phyloP scores from a whole-genome alignment of 2,888 invertebrate genomes.

The Agriopis leucophaearia region DNA sequence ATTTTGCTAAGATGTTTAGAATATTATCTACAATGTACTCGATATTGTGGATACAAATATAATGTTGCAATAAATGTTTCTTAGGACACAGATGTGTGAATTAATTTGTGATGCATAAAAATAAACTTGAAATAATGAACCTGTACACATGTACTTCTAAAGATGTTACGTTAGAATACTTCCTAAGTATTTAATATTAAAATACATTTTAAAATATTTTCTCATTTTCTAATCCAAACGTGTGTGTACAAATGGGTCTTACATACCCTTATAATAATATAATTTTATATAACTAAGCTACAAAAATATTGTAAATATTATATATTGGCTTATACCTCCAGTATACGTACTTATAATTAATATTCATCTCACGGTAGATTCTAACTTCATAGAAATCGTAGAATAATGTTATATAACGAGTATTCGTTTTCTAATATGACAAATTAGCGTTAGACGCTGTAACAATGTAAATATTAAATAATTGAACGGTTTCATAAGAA shows the following conservation, averaged over 20 bases:
- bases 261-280: background rate
- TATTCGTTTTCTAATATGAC: conserved; percentile 36
- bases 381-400: conserved; percentile 27
- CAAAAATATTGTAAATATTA: conserved; percentile 21
- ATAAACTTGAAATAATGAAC: background rate
- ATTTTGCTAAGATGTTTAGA: background rate
- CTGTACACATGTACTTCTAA: background rate
- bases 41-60: background rate
- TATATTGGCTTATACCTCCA: conserved; percentile 18
- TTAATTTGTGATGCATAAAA: conserved; percentile 12
- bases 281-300: background rate
- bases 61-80: background rate
- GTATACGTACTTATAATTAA: conserved; percentile 28
- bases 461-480: conserved; percentile 28
- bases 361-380: conserved; percentile 18
- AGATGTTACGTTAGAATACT: background rate
- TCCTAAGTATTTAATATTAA: too few relatives aligned
- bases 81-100: background rate
- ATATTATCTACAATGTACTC: too few relatives aligned
- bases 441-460: conserved; percentile 34
- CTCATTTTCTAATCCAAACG: background rate
- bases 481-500: conserved; percentile 4
- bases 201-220: background rate
- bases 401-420: conserved; percentile 27
- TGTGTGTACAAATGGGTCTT: conserved; percentile 1